phyloP scores from a whole-genome alignment of 2,113 vertebrate genomes.

The Terrapene triunguis region DNA sequence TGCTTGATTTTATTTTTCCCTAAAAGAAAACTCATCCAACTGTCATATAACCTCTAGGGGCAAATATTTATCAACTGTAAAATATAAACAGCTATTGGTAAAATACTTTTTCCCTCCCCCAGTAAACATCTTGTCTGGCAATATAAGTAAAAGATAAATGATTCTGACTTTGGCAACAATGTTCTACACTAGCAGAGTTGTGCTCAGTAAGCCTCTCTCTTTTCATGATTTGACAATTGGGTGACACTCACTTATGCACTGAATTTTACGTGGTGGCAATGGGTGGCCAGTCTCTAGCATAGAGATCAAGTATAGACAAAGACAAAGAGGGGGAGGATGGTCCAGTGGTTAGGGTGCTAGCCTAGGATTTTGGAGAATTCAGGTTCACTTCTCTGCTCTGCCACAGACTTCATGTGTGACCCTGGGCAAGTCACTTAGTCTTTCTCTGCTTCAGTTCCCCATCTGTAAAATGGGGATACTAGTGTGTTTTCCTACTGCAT shows the following conservation, averaged over 20 bases:
- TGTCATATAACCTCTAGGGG: conserved; percentile 2
- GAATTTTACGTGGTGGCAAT: rapidly evolving
- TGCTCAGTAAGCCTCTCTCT: neutral
- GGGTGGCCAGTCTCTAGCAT: neutral
- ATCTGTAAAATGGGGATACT: neutral
- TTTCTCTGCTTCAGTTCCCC: neutral
- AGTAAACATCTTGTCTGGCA: conserved; percentile 44
- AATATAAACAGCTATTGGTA: conserved; percentile 36
- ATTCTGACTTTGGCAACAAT: neutral
- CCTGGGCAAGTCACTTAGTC: neutral
- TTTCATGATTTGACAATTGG: neutral
- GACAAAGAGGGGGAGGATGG: neutral
- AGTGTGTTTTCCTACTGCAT: neutral
- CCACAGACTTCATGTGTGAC: neutral
- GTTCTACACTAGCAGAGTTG: neutral
- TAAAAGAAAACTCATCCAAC: conserved; percentile 43
- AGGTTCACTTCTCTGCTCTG: neutral
- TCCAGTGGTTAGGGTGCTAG: neutral
- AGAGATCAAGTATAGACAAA: neutral
- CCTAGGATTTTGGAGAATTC: neutral
- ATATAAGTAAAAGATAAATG: conserved; percentile 22
- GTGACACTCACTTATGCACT: neutral
- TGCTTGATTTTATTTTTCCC: conserved; percentile 38
- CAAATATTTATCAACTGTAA: conserved; percentile 54
- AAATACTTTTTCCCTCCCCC: conserved; percentile 27